Conservation (phyloP, 2,888 invertebrate genomes). For the Drosophila diplacantha region DNA sequence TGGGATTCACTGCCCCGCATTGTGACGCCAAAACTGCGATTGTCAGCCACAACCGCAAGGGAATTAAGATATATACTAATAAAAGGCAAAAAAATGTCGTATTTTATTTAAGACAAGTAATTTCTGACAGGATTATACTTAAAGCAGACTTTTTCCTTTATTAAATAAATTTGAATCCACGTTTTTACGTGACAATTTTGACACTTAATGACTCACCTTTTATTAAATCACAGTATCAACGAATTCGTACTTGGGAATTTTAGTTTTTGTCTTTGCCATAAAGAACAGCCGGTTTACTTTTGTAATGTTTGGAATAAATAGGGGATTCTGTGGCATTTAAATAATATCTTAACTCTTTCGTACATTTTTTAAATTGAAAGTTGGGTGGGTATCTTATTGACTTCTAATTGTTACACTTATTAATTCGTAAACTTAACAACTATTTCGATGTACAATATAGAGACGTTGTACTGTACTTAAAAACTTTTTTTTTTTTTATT, state of each 20-base stretch:
- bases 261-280: too few relatives aligned
- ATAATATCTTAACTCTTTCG: background rate
- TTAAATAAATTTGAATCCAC: background rate
- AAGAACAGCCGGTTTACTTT: too few relatives aligned
- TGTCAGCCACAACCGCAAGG: background rate
- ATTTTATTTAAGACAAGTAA: background rate
- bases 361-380: too few relatives aligned
- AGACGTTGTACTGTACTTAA: background rate
- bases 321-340: too few relatives aligned
- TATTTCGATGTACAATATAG: too few relatives aligned
- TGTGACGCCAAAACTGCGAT: slow-evolving; percentile 2
- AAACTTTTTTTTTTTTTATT: slow-evolving; percentile 1
- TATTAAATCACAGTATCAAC: too few relatives aligned
- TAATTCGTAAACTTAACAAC: background rate
- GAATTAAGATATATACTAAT: background rate
- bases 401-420: background rate
- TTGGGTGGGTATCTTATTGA: background rate
- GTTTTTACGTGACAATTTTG: background rate
- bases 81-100: background rate
- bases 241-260: too few relatives aligned
- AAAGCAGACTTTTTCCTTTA: background rate
- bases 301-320: too few relatives aligned
- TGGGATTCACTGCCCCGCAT: slow-evolving; percentile 5
- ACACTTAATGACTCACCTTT: too few relatives aligned
- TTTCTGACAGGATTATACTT: background rate